Evolutionary conservation across 1,140 invertebrate species (phyloP).

Genomic region (Brachystomella parvula): DNA sequence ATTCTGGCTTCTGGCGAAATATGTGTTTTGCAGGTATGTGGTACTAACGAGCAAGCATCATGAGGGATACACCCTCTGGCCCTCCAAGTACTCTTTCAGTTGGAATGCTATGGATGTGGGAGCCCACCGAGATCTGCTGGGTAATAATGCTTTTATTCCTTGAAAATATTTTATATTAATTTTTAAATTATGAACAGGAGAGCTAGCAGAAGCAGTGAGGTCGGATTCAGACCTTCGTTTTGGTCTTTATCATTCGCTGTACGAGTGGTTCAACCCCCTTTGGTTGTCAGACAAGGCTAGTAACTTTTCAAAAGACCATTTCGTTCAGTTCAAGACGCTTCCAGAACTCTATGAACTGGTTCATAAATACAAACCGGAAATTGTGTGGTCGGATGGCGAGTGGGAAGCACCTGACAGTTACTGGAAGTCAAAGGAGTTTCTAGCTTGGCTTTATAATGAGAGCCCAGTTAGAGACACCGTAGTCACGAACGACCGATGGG

Average conservation of each 20-base stretch:
- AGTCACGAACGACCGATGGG: constrained; percentile 84
- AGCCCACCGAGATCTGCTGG: constrained; percentile 69
- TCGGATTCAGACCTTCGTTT: constrained; percentile 43
- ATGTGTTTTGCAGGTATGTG: constrained; percentile 49
- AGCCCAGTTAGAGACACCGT: constrained; percentile 83
- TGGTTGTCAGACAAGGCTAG: constrained; percentile 28
- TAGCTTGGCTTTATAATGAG: constrained; percentile 92
- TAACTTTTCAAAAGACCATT: constrained; percentile 44
- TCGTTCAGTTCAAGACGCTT: constrained; percentile 38
- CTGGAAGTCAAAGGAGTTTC: constrained; percentile 57
- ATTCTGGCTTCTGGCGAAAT: not conserved
- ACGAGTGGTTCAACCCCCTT: constrained; percentile 48
- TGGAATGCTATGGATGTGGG: constrained; percentile 86
- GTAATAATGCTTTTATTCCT: constrained; percentile 36
- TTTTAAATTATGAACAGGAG: constrained; percentile 23
- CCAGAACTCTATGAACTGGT: constrained; percentile 40
- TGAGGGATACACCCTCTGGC: constrained; percentile 84
- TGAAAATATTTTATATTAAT: not conserved
- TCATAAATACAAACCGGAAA: constrained; percentile 67
- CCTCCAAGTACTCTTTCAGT: constrained; percentile 72
- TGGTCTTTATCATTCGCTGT: constrained; percentile 49
- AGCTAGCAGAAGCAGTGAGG: constrained; percentile 43
- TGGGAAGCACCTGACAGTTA: constrained; percentile 54
- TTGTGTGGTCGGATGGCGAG: constrained; percentile 91
- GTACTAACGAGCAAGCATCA: constrained; percentile 90